Base-by-base conservation (phyloP, 2,888 invertebrate genomes). In the Trilocha varians region DNA sequence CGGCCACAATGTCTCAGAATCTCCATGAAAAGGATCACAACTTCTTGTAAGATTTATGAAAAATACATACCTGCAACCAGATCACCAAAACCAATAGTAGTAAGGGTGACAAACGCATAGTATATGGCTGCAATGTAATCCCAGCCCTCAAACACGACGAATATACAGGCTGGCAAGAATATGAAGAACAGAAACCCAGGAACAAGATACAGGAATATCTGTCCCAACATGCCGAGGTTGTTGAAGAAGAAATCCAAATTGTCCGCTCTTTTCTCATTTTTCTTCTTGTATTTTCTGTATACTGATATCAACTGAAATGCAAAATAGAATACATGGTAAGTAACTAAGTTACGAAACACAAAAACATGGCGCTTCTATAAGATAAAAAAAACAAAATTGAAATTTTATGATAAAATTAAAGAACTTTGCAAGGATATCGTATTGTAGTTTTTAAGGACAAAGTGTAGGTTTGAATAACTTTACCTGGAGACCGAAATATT, bases 1-100 rank as follows among this genome's bases (percentile, higher is more conserved):
- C n/a, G n/a, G n/a, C n/a, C n/a, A n/a, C n/a, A n/a, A n/a, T n/a
- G n/a, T n/a, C n/a, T n/a, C n/a, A n/a, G n/a, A n/a, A n/a, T n/a
- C n/a, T n/a, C n/a, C n/a, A n/a, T n/a, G n/a, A n/a, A n/a, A n/a
- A n/a, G n/a, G n/a, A n/a, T n/a, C n/a, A n/a, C n/a, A n/a, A n/a
- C n/a, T n/a, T n/a, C n/a, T n/a, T n/a, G n/a, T n/a, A n/a, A n/a
- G n/a, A n/a, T n/a, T n/a, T n/a, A n/a, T n/a, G n/a, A n/a, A n/a
- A n/a, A n/a, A 43, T 36, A 45, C 44, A 60, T 78, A 93, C 94
- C 94, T 72, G 96, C 95, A 18, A 97, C 96, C 63, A 90, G 91
- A 72, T 97, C 97, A n/a, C 97, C 97, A 71, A 96, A 97, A 33
- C 96, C 96, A 50, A 97, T 96, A 3, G 95, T 95, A 2, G 95